Base-by-base conservation (phyloP, 2,888 invertebrate species). In the Molorchus minor region DNA sequence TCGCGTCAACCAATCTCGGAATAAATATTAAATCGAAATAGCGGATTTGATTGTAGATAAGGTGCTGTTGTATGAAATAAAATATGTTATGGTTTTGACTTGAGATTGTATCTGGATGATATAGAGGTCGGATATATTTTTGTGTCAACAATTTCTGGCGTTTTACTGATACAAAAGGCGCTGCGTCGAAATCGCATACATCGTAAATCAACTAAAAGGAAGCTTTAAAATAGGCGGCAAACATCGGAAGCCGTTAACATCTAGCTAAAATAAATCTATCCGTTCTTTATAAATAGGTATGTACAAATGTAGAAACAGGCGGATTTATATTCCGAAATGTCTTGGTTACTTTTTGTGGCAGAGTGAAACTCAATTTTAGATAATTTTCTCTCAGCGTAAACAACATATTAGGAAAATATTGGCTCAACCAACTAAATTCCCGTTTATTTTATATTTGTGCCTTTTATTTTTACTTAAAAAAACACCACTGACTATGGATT, bases 151-250 rank as follows among this genome's bases (percentile, higher is more conserved):
- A 56, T 53, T 62, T 54, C 53, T 53, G 51, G 56, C 54, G 43
- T 62, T 59, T 53, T 56, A 59, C 56, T 59, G 58, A 65, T 57
- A 61, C 65, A 61, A 61, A 56, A 61, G 61, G 49, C 61, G 56
- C 47, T 60, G 12, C 46, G 56, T 61, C 53, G 54, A 38, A 47
- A 61, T 57, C 47, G 25, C 41, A 53, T 41, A 38, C 49, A 33
- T 47, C 53, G 49, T 61, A 61, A 61, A 61, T 61, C 60, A 61
- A 49, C 44, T 17, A 20, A 33, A 38, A 44, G 43, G 45, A 33
- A 52, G 52, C 41, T 52, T 52, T 52, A 41, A 52, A 52, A 52
- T 30, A 52, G 40, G 52, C 29, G 41, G 43, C 38, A 51, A 43
- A 36, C 49, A 45, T 44, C 44, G 56, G 56, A 51, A 57, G 44